Conservation (phyloP, 2,113 vertebrate species). For the Pangasianodon hypophthalmus region DNA sequence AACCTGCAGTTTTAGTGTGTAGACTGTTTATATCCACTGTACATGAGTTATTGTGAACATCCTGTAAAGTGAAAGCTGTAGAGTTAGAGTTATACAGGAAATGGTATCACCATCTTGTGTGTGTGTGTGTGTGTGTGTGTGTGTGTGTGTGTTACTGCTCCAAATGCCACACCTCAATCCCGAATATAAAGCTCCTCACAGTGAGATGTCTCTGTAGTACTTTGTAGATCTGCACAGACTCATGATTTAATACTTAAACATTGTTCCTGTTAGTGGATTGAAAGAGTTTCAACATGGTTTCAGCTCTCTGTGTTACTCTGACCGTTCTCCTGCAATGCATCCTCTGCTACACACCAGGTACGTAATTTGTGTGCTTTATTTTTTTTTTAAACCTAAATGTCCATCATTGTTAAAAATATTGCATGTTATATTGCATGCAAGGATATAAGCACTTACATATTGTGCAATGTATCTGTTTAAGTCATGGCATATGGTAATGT, state of each 20-base stretch:
- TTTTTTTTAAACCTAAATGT: no score
- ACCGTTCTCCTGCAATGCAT: slow-evolving; percentile 30
- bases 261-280: not conserved
- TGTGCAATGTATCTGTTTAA: not conserved
- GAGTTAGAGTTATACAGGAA: no score
- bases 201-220: not conserved
- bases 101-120: no score
- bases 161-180: not conserved
- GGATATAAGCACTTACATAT: no score
- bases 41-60: no score
- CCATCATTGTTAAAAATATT: no score
- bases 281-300: slow-evolving; percentile 10
- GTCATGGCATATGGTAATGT: not conserved
- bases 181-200: not conserved
- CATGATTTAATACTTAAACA: not conserved
- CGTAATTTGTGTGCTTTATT: no score
- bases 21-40: no score
- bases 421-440: no score
- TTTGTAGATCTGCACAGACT: not conserved
- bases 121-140: not conserved
- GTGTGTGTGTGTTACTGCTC: not conserved
- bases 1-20: no score
- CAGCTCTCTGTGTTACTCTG: not conserved
- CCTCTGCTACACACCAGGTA: slow-evolving; percentile 43
- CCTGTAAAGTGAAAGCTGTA: no score